phyloP scores from a whole-genome alignment of 2,888 invertebrate species.

The Euzetes globulus region DNA sequence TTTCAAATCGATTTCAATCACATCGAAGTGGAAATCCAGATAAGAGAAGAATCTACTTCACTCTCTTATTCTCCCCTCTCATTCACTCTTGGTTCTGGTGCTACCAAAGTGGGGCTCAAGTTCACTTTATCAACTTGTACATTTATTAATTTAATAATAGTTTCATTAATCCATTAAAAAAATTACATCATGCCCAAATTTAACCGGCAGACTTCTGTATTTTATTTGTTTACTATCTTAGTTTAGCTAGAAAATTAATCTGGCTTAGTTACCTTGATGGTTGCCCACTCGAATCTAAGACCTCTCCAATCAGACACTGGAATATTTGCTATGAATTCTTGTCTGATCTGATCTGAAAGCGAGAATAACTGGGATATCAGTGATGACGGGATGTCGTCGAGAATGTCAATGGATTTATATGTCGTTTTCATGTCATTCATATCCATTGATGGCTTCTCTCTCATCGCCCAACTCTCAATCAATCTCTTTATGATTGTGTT shows the following conservation, averaged over 20 bases:
- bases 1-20: background rate
- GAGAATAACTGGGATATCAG: background rate
- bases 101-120: no score
- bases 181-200: no score
- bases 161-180: no score
- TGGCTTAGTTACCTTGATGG: background rate
- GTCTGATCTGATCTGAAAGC: background rate
- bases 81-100: no score
- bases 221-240: no score
- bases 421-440: background rate
- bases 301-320: background rate
- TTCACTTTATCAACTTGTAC: no score
- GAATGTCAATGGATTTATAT: conserved; percentile 8
- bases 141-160: no score
- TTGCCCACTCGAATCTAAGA: background rate
- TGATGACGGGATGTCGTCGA: conserved; percentile 19
- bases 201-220: no score
- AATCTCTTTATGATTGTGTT: background rate
- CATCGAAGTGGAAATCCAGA: background rate
- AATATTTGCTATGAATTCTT: background rate
- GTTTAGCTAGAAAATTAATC: no score
- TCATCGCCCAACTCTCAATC: background rate
- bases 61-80: no score
- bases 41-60: background rate
- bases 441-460: background rate